Evolutionary conservation across 2,113 vertebrate genomes (phyloP), one percentile per base, ranked within the genome.

Genomic region (Dromaius novaehollandiae): DNA sequence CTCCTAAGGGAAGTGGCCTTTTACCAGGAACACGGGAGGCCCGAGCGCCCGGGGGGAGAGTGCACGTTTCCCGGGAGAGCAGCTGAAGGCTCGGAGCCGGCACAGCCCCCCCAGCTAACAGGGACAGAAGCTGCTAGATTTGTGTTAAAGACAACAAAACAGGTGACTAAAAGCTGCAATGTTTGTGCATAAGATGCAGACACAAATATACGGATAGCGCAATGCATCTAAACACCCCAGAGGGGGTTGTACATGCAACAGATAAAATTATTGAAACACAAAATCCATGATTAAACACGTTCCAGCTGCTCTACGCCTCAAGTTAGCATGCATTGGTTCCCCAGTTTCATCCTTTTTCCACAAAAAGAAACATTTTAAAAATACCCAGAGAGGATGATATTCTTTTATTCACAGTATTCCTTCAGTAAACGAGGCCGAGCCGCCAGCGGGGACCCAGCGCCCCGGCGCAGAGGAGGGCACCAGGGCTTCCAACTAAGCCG

Each of bases 1-100:
- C n/a, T 93, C 86, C 92, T 34, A 4, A 82, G 90, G 83, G 93
- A 96, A 56, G 68, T 0, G 64, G 75, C 89, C 40, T 89, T 83
- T 88, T 36, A 73, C 69, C 70, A 22, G 78, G 86, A 4, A 21
- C 68, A 70, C 34, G 60, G 61, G 94, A 95, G 93, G 87, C 74
- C 82, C 64, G 71, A 26, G 9, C 8, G 94, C 82, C 75, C 6
- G 85, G 93, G 68, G 91, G 68, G 82, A 87, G 86, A 16, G 42
- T 8, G 16, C 18, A 11, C 58, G 14, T 36, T 89, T 79, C 80
- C 94, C 82, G 76, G 82, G 94, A 88, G 66, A 91, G 42, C 17
- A 26, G 11, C 55, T 66, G 68, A 91, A 68, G 4, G 36, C 80
- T 90, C 70, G 12, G 28, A 48, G 34, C 16, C 53, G 34, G 78